These are phyloP conservation scores for Hippocampus mohnikei DNA, from an alignment of 2,113 vertebrate genomes.

Conservation along the genomic window DNA sequence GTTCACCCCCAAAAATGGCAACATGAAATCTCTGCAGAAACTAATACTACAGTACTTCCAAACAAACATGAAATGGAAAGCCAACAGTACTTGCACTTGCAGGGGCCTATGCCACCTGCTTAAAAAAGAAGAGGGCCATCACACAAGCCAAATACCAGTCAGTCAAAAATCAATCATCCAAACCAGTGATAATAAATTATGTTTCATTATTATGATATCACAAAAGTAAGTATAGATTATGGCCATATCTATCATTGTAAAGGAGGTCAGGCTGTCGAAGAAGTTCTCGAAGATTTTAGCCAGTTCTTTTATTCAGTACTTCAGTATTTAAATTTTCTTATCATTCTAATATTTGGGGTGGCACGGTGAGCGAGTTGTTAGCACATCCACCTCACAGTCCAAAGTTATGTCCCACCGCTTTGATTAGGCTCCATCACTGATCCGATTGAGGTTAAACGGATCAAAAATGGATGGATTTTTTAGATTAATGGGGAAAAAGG, in stretches of 20 bases:
- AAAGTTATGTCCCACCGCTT: too few species aligned
- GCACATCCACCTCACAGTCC: neutral
- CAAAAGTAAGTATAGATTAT: neutral
- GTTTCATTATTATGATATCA: neutral
- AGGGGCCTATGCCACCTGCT: neutral
- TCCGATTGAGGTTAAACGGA: neutral
- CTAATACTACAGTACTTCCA: neutral
- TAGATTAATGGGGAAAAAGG: constrained; percentile 21
- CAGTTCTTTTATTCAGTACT: neutral
- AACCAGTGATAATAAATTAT: neutral
- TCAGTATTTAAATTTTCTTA: constrained; percentile 42
- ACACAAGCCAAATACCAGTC: neutral
- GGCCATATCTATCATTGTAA: neutral
- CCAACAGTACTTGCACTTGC: neutral
- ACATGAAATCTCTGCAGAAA: neutral
- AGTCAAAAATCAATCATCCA: neutral
- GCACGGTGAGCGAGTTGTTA: neutral
- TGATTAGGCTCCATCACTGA: neutral
- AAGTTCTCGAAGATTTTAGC: too few species aligned
- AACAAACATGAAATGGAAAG: neutral
- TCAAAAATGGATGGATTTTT: neutral
- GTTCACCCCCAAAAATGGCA: neutral
- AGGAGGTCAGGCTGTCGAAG: neutral
- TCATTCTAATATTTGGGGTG: constrained; percentile 31
- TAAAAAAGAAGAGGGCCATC: neutral